phyloP scores from a whole-genome alignment of 2,113 vertebrate species.

The Cyphomyrus discorhynchus region DNA sequence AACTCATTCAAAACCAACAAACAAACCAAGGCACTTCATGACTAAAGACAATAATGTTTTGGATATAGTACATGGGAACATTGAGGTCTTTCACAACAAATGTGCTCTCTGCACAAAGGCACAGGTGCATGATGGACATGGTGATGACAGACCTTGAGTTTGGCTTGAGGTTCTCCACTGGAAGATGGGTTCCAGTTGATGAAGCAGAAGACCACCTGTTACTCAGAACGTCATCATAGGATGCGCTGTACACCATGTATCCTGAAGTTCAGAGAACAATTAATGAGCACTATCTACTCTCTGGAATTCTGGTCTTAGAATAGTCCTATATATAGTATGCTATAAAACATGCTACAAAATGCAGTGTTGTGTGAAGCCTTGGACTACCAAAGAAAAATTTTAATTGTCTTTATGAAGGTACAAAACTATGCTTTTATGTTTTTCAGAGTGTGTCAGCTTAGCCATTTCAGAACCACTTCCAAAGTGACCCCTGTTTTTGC shows the following conservation, averaged over 20 bases:
- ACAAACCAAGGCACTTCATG: not conserved
- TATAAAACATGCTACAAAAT: not conserved
- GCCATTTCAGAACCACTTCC: not conserved
- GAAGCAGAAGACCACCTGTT: slow-evolving; percentile 82
- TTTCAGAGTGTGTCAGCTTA: not conserved
- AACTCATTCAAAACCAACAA: not conserved
- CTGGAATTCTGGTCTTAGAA: not conserved
- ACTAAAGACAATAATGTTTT: not conserved
- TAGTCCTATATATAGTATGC: not conserved
- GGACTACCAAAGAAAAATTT: not conserved
- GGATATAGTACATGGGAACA: not conserved
- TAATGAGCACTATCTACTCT: not conserved
- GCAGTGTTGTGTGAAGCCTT: not conserved
- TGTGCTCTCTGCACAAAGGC: not conserved
- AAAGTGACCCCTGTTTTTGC: not conserved
- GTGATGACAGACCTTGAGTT: slow-evolving; percentile 76
- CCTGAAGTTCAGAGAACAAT: slow-evolving; percentile 54
- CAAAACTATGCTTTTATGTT: not conserved
- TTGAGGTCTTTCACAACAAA: not conserved
- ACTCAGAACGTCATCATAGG: slow-evolving; percentile 89
- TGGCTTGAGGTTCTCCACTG: slow-evolving; percentile 95
- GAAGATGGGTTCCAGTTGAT: slow-evolving; percentile 73
- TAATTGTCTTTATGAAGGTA: not conserved
- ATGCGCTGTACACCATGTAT: slow-evolving; percentile 91
- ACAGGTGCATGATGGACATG: not conserved